Conservation (phyloP, 2,797 vertebrate genomes). For the Miichthys miiuy region DNA sequence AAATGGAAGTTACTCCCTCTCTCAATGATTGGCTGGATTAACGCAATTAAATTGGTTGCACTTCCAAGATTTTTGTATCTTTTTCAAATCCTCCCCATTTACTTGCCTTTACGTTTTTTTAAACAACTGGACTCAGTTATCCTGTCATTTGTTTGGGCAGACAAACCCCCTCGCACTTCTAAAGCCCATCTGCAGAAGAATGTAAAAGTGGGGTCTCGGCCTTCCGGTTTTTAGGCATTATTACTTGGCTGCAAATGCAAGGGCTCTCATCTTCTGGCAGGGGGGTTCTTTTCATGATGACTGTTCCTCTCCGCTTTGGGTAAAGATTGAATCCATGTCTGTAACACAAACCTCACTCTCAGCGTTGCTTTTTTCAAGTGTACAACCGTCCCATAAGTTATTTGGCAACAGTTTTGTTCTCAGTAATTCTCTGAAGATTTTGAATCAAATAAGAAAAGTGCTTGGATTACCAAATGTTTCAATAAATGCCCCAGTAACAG, state of each 20-base stretch:
- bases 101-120: neutral
- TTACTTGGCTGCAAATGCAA: slow-evolving; percentile 30
- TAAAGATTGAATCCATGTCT: neutral
- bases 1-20: neutral
- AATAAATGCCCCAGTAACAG: too few relatives aligned
- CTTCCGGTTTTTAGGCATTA: slow-evolving; percentile 37
- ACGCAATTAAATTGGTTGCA: neutral
- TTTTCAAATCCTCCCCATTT: neutral
- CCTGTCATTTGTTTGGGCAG: neutral
- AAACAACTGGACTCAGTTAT: neutral
- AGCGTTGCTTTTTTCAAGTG: too few relatives aligned
- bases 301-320: neutral
- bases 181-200: neutral
- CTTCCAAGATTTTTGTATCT: neutral
- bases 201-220: neutral
- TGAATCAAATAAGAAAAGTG: too few relatives aligned
- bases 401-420: too few relatives aligned
- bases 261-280: neutral
- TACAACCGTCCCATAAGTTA: too few relatives aligned
- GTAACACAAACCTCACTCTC: neutral
- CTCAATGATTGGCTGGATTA: neutral
- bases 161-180: neutral
- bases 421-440: too few relatives aligned
- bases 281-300: neutral
- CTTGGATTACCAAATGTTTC: too few relatives aligned